Conservation (phyloP, 2,797 vertebrate species). For the Mus caroli region DNA sequence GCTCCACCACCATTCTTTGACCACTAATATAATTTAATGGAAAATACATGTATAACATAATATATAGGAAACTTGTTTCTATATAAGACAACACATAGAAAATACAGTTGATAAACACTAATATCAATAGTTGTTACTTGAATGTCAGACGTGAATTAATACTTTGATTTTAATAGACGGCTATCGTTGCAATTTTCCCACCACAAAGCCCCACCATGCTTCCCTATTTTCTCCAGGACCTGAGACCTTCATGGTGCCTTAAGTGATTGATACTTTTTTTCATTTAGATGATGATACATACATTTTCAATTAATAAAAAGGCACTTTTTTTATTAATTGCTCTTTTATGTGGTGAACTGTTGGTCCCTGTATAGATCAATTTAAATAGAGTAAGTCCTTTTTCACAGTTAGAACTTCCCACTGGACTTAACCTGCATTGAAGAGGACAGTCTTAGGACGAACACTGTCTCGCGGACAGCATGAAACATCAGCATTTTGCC, state of each 20-base stretch:
- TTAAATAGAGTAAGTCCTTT: slow-evolving; percentile 57
- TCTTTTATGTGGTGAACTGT: slow-evolving; percentile 55
- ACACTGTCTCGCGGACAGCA: slow-evolving; percentile 48
- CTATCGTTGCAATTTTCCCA: not conserved
- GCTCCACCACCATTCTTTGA: not conserved
- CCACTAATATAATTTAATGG: not conserved
- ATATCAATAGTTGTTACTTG: not conserved
- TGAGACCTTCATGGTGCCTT: slow-evolving; percentile 48
- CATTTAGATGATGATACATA: slow-evolving; percentile 57
- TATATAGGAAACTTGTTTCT: not conserved
- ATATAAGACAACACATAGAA: not conserved
- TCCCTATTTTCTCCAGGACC: not conserved
- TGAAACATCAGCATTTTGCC: slow-evolving; percentile 20
- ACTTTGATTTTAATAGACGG: slow-evolving; percentile 54
- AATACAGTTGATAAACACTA: not conserved
- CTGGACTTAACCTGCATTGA: slow-evolving; percentile 38
- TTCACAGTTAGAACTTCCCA: slow-evolving; percentile 59
- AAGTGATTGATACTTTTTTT: slow-evolving; percentile 55
- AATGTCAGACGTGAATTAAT: slow-evolving; percentile 41
- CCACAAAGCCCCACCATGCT: not conserved
- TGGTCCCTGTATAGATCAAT: slow-evolving; percentile 14
- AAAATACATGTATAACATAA: not conserved
- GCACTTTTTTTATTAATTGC: slow-evolving; percentile 64
- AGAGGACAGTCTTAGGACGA: slow-evolving; percentile 60
- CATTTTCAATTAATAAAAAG: slow-evolving; percentile 73